phyloP scores from a whole-genome alignment of 2,888 invertebrate species.

The Rhamnusium bicolor region DNA sequence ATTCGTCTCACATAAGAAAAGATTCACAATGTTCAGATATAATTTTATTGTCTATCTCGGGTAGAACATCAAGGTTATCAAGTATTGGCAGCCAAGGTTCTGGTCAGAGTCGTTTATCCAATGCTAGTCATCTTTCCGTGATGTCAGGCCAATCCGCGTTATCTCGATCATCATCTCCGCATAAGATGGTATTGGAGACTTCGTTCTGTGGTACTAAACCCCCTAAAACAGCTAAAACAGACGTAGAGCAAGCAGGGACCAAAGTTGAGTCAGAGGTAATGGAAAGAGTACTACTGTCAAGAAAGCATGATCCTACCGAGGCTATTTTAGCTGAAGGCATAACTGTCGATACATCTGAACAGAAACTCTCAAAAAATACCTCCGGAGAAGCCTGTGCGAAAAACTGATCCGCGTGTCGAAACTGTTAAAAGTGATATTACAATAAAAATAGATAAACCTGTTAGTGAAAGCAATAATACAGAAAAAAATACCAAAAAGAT shows the following conservation, averaged over 20 bases:
- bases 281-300: constrained; percentile 75
- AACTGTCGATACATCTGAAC: constrained; percentile 12
- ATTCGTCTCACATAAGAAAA: constrained; percentile 70
- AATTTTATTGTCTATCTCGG: constrained; percentile 82
- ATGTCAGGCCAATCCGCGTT: constrained; percentile 73
- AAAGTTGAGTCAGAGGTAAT: constrained; percentile 71
- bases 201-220: constrained; percentile 92
- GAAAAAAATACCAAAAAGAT: constrained; percentile 56
- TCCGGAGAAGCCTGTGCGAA: constrained; percentile 47
- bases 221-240: constrained; percentile 50
- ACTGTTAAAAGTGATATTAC: constrained; percentile 59
- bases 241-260: constrained; percentile 61
- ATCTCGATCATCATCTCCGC: constrained; percentile 89
- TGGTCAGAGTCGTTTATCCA: constrained; percentile 70
- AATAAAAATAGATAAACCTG: constrained; percentile 66
- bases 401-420: constrained; percentile 47
- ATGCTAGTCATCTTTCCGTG: constrained; percentile 74
- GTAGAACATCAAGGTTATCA: constrained; percentile 86
- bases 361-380: constrained; percentile 22
- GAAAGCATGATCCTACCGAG: constrained; percentile 78
- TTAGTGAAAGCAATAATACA: constrained; percentile 40
- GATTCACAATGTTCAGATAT: constrained; percentile 80
- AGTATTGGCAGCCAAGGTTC: constrained; percentile 86
- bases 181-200: constrained; percentile 91
- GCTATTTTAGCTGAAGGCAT: constrained; percentile 78